Percentiles rank a stretch among this genome's conserved stretches.
Conservation (phyloP, 1,140 invertebrate species). For the Drosophila trapezifrons region DNA sequence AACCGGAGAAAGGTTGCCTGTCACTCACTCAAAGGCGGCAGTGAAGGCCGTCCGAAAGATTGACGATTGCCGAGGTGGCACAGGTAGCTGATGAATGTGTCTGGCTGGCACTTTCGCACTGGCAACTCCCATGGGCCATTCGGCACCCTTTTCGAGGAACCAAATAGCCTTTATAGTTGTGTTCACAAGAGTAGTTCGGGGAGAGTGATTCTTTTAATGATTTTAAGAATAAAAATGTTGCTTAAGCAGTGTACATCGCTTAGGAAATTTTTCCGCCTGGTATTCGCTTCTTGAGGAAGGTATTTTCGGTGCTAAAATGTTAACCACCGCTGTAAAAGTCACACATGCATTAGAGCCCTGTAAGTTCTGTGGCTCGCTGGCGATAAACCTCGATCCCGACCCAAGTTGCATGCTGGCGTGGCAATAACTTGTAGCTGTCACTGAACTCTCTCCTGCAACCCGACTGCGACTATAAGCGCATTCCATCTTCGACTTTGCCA, state of each 20-base stretch:
- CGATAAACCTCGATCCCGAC: conserved; percentile 28
- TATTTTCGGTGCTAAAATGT: neutral
- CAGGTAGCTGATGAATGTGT: conserved; percentile 38
- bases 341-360: conserved; percentile 8
- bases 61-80: conserved; percentile 34
- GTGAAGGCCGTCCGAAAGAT: conserved; percentile 38
- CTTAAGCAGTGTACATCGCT: too few relatives aligned
- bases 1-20: conserved; percentile 11
- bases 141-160: conserved; percentile 7
- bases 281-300: too few relatives aligned
- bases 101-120: conserved; percentile 24
- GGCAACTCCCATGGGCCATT: conserved; percentile 9
- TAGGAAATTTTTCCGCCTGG: too few relatives aligned
- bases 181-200: neutral
- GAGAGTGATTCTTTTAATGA: neutral
- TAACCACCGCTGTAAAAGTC: conserved; percentile 2
- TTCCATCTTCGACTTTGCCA: conserved; percentile 62
- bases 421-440: conserved; percentile 45
- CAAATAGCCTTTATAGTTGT: neutral
- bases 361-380: conserved; percentile 19
- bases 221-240: neutral
- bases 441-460: neutral
- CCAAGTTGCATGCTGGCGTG: conserved; percentile 25
- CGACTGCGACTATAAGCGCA: conserved; percentile 33
- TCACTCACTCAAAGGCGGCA: conserved; percentile 30